Evolutionary conservation across 2,888 invertebrate genomes (phyloP).

Genomic region (Drosophila melanosoma): DNA sequence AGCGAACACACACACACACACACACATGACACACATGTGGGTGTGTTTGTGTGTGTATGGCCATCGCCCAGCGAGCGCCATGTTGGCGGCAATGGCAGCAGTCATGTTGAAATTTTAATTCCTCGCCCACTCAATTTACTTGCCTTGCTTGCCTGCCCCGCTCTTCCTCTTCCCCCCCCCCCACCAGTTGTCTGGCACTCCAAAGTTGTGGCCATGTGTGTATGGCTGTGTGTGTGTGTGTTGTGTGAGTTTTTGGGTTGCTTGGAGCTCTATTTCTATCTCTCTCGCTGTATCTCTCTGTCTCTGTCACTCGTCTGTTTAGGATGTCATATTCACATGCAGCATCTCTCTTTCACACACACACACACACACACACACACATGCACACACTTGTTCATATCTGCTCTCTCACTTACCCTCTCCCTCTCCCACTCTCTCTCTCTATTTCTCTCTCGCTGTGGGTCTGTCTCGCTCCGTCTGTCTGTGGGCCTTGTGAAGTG

Average conservation of each 20-base stretch:
- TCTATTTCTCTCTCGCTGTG: slow-evolving; percentile 7
- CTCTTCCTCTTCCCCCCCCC: slow-evolving; percentile 4
- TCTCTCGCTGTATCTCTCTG: not conserved
- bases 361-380: not conserved
- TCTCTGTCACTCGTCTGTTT: not conserved
- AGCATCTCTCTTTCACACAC: slow-evolving; percentile 3
- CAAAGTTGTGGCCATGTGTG: slow-evolving; percentile 61
- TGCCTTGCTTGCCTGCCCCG: not conserved
- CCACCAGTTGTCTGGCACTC: slow-evolving; percentile 70
- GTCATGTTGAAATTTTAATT: slow-evolving; percentile 84
- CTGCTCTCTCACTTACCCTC: not conserved
- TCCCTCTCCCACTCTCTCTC: not conserved
- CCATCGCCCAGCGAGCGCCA: slow-evolving; percentile 64
- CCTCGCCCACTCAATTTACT: slow-evolving; percentile 84
- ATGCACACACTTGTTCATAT: not conserved
- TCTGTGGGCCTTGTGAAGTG: slow-evolving; percentile 34
- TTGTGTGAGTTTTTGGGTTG: slow-evolving; percentile 53
- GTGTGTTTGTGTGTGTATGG: slow-evolving; percentile 44
- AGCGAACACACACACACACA: slow-evolving; percentile 38
- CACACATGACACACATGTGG: slow-evolving; percentile 9
- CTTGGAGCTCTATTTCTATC: slow-evolving; percentile 38
- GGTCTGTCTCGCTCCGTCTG: not conserved
- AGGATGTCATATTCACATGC: slow-evolving; percentile 5
- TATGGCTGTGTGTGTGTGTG: slow-evolving; percentile 35
- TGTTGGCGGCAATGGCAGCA: slow-evolving; percentile 74